Evolutionary conservation across 2,797 vertebrate genomes (phyloP), one percentile per base, ranked within the genome.

Genomic region (Mus minutoides): DNA sequence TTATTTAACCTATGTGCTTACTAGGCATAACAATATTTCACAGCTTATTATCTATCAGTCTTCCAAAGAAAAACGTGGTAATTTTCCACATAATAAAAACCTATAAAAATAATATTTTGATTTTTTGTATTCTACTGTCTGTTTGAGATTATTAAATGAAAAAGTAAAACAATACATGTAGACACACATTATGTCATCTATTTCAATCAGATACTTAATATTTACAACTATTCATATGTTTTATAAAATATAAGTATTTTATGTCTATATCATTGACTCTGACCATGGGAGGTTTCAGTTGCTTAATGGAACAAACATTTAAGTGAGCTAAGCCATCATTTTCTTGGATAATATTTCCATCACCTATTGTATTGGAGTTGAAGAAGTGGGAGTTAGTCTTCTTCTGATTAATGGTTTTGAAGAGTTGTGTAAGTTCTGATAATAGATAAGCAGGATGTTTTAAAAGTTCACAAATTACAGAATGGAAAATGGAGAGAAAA

Each of bases 51-150:
- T 46, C 86, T n/a, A 69, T 21, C 64, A 34, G 14, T 29, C 34
- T 11, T 8, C 2, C 2, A 52, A 88, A 91, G 6, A 2, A 29
- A 85, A 14, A 71, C 12, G 22, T 62, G 21, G 29, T 85, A 2
- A 75, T 64, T 96, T 84, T 87, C 37, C n/a, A 92, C 6, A 71
- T 62, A 60, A 58, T 49, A 24, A 95, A 91, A 96, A 62, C 1
- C 90, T 26, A 64, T 76, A 85, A 92, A 83, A 75, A 58, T 2
- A n/a, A 16, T 37, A 0, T 46, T 84, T 83, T 79, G 67, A 37
- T 21, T 49, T 46, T 49, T 90, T 52, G 62, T 8, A 62, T 4
- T 92, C 29, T 75, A 21, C 9, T 73, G 19, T 37, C 2, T 29
- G 26, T 46, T 83, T 4, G 52, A 52, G 3, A 40, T 67, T 76